Conservation (phyloP, 2,797 vertebrate species). For the Anguilla pacifica region DNA sequence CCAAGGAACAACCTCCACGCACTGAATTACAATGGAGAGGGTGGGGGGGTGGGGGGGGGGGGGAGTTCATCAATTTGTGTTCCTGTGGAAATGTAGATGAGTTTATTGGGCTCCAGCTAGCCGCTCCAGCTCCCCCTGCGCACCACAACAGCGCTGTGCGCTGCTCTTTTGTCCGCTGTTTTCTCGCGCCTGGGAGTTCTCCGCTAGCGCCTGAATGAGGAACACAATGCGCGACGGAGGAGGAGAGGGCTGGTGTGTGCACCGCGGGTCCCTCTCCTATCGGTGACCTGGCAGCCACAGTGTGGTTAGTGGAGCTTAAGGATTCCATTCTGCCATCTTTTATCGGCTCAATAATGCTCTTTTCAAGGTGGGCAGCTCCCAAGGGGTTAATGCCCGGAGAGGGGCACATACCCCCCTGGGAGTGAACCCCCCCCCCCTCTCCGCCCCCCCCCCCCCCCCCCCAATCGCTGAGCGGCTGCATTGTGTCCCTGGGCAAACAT, state of each 20-base stretch:
- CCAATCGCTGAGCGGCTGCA: constrained; percentile 43
- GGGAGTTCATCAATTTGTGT: neutral
- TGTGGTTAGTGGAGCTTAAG: constrained; percentile 61
- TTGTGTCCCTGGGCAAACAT: constrained; percentile 66
- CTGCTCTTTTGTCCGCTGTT: neutral
- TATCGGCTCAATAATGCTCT: constrained; percentile 51
- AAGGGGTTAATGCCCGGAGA: constrained; percentile 54
- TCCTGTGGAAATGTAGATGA: neutral
- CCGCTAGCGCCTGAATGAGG: neutral
- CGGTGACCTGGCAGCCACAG: constrained; percentile 43
- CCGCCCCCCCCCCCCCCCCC: constrained; percentile 34
- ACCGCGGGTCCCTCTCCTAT: constrained; percentile 28
- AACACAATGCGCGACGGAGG: neutral
- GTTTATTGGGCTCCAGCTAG: constrained; percentile 2
- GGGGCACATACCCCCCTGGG: constrained; percentile 23
- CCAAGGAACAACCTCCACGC: neutral
- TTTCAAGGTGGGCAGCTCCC: constrained; percentile 57
- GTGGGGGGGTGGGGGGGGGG: too few species aligned
- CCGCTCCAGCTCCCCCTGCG: neutral
- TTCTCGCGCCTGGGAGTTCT: neutral
- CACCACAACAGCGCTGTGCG: neutral
- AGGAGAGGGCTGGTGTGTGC: neutral
- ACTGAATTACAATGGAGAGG: constrained; percentile 4
- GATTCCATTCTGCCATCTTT: constrained; percentile 57
- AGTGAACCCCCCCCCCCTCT: constrained; percentile 25